A percentile compares a stretch with the other conserved stretches of the same genome.
phyloP scores from a whole-genome alignment of 1,140 invertebrate species.

The Drosophila pachea region DNA sequence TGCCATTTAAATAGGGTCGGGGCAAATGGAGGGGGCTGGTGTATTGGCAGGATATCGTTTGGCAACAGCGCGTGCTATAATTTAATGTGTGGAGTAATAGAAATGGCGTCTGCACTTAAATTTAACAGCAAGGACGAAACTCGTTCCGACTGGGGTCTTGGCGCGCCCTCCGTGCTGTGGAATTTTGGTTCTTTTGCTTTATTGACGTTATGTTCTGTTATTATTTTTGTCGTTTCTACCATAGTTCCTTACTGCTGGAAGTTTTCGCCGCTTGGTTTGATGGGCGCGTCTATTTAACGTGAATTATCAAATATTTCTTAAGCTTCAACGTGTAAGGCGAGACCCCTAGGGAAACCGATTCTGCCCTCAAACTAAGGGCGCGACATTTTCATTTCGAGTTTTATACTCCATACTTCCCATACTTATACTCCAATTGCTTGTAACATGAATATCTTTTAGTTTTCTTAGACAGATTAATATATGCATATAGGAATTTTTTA shows the following conservation, averaged over 20 bases:
- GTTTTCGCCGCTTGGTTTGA: conserved; percentile 3
- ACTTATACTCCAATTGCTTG: no score
- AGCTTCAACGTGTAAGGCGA: conserved; percentile 19
- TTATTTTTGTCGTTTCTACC: neutral
- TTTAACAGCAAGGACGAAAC: conserved; percentile 60
- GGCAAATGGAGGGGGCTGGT: neutral
- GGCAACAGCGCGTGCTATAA: conserved; percentile 65
- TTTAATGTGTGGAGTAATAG: conserved; percentile 73
- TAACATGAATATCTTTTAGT: no score
- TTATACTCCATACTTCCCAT: neutral
- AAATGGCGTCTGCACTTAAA: conserved; percentile 76
- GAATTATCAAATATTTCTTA: conserved; percentile 46
- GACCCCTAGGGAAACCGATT: neutral
- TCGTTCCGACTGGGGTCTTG: conserved; percentile 32
- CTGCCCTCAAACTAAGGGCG: conserved; percentile 11
- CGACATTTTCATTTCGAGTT: conserved; percentile 14
- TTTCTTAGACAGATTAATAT: no score
- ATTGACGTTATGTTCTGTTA: conserved; percentile 17
- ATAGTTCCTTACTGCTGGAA: conserved; percentile 12
- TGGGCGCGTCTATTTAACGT: conserved; percentile 47
- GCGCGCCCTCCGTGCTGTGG: neutral
- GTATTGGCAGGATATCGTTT: conserved; percentile 57
- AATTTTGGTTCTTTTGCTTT: conserved; percentile 18
- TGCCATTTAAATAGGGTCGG: conserved; percentile 24
- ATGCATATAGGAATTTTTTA: no score